Conservation (phyloP, 2,797 vertebrate genomes). For the Pseudopleuronectes americanus region DNA sequence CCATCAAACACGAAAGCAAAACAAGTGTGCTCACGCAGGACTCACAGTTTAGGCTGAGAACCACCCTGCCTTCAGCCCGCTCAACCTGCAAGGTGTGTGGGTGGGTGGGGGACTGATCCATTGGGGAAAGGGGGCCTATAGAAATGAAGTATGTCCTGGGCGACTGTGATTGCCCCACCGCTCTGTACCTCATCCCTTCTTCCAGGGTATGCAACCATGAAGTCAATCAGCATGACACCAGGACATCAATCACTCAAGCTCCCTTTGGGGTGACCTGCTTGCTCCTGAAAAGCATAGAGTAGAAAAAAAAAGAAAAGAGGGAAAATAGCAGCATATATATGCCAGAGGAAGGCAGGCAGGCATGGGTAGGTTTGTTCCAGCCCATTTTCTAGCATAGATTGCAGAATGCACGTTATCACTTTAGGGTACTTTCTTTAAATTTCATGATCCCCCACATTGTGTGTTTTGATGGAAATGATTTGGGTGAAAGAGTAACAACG, state of each 20-base stretch:
- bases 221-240: conserved; percentile 78
- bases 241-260: conserved; percentile 78
- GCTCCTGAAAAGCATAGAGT: conserved; percentile 64
- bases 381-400: conserved; percentile 17
- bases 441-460: conserved; percentile 27
- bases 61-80: conserved; percentile 60
- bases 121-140: conserved; percentile 55
- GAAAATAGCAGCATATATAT: conserved; percentile 1
- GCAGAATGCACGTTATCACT: conserved; percentile 39
- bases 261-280: conserved; percentile 72
- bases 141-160: conserved; percentile 68
- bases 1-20: conserved; percentile 69
- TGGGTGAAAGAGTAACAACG: conserved; percentile 23
- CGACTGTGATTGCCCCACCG: conserved; percentile 61
- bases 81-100: conserved; percentile 63
- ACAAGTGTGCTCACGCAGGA: conserved; percentile 57
- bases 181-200: conserved; percentile 70
- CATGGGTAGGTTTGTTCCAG: conserved; percentile 23
- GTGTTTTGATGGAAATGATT: conserved; percentile 56
- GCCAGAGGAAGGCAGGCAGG: conserved; percentile 17
- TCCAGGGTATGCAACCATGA: conserved; percentile 78
- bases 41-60: conserved; percentile 51
- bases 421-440: conserved; percentile 55
- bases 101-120: conserved; percentile 52
- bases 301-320: conserved; percentile 8